phyloP scores from a whole-genome alignment of 2,888 invertebrate genomes.

The Mythimna impura region DNA sequence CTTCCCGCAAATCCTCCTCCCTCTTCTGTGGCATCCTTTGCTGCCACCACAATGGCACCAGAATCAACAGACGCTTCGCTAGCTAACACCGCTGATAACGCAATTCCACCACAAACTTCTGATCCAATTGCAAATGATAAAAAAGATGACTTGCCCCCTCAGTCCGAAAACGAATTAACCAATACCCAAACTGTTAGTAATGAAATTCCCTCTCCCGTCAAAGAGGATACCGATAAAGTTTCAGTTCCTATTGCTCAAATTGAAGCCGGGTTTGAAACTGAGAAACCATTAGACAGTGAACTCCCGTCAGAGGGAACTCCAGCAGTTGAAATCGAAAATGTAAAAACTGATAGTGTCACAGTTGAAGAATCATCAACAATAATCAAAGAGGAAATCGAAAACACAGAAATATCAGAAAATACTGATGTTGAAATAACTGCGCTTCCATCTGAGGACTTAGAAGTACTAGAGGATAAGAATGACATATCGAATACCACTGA shows the following conservation, averaged over 20 bases:
- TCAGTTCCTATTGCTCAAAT: constrained; percentile 40
- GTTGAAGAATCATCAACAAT: constrained; percentile 26
- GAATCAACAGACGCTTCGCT: constrained; percentile 86
- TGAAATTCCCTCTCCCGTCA: constrained; percentile 67
- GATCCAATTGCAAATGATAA: constrained; percentile 73
- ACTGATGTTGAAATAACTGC: constrained; percentile 47
- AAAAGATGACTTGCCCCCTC: constrained; percentile 65
- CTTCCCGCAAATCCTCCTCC: constrained; percentile 94
- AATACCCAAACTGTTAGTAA: constrained; percentile 61
- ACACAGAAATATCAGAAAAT: constrained; percentile 30
- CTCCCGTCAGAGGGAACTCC: constrained; percentile 32
- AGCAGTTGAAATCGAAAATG: constrained; percentile 39
- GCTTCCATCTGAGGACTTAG: constrained; percentile 41
- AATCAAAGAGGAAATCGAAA: constrained; percentile 32
- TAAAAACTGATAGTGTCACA: constrained; percentile 32
- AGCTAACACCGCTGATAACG: constrained; percentile 82
- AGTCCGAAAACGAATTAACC: constrained; percentile 58
- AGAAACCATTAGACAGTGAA: constrained; percentile 34
- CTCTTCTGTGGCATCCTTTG: constrained; percentile 94
- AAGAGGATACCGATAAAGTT: constrained; percentile 63
- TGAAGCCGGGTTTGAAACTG: constrained; percentile 32
- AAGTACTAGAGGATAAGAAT: constrained; percentile 52
- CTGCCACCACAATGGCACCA: constrained; percentile 92
- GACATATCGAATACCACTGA: constrained; percentile 61
- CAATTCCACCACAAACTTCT: constrained; percentile 75